These are phyloP conservation scores for Channa argus DNA, from an alignment of 2,113 vertebrate species.

Conservation along the genomic window DNA sequence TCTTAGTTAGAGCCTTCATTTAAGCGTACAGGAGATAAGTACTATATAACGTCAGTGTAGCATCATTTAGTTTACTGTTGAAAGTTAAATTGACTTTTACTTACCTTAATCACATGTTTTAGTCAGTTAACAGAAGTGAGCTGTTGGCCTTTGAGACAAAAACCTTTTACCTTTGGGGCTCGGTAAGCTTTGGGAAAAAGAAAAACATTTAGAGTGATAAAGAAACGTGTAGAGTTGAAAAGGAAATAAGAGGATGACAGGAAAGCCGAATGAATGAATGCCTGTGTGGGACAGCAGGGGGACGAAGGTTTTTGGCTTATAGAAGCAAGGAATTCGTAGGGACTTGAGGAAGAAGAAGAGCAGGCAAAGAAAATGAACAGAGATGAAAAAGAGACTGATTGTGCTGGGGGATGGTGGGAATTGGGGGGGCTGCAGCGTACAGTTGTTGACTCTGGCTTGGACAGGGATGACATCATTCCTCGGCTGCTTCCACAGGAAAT, in stretches of 20 bases:
- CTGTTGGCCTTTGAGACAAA: constrained; percentile 35
- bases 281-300: constrained; percentile 23
- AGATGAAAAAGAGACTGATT: constrained; percentile 20
- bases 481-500: constrained; percentile 81
- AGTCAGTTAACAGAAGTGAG: constrained; percentile 19
- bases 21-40: neutral
- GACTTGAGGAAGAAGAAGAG: constrained; percentile 24
- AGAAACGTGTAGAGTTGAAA: neutral
- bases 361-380: neutral
- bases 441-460: constrained; percentile 74
- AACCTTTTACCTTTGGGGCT: constrained; percentile 31
- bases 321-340: constrained; percentile 33
- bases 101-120: neutral
- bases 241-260: constrained; percentile 35
- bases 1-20: neutral
- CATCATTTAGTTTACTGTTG: neutral
- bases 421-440: constrained; percentile 1
- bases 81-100: neutral
- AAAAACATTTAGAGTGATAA: neutral
- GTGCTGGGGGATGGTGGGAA: neutral
- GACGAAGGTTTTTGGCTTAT: constrained; percentile 1
- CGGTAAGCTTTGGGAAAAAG: neutral
- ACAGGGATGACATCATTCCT: constrained; percentile 79
- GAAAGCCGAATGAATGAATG: constrained; percentile 22
- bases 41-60: neutral